phyloP scores from a whole-genome alignment of 2,113 vertebrate genomes.

The Pardalotus punctatus region DNA sequence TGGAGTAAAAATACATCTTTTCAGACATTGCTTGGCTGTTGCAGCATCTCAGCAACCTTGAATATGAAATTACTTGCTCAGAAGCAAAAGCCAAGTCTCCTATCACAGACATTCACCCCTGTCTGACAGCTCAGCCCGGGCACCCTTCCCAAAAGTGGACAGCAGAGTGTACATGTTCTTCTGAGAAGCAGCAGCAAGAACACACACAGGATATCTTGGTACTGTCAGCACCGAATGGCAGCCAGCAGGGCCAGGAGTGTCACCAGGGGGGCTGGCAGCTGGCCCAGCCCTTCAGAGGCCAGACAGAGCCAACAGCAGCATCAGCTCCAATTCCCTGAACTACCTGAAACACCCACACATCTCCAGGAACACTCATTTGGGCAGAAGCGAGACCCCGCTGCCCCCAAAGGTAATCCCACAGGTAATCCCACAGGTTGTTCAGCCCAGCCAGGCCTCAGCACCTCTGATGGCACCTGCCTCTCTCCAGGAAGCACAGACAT shows the following conservation, averaged over 20 bases:
- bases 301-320: background rate
- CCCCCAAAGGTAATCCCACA: background rate
- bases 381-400: rapidly evolving
- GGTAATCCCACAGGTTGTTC: background rate
- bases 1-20: background rate
- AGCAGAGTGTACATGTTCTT: background rate
- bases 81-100: background rate
- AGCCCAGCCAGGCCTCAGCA: background rate
- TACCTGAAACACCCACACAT: background rate
- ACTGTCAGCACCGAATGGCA: background rate
- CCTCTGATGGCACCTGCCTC: background rate
- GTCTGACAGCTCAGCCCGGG: background rate
- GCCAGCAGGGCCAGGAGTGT: background rate
- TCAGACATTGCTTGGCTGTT: background rate
- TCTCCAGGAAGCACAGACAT: background rate
- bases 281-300: background rate
- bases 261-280: background rate
- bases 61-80: background rate
- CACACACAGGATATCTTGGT: background rate
- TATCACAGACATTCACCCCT: background rate
- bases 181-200: background rate
- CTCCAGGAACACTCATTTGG: background rate
- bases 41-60: background rate
- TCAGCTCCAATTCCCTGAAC: background rate
- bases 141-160: background rate